These are phyloP conservation scores for Lepetodrilus schrolli DNA, from an alignment of 2,888 invertebrate species.

Conservation along the genomic window DNA sequence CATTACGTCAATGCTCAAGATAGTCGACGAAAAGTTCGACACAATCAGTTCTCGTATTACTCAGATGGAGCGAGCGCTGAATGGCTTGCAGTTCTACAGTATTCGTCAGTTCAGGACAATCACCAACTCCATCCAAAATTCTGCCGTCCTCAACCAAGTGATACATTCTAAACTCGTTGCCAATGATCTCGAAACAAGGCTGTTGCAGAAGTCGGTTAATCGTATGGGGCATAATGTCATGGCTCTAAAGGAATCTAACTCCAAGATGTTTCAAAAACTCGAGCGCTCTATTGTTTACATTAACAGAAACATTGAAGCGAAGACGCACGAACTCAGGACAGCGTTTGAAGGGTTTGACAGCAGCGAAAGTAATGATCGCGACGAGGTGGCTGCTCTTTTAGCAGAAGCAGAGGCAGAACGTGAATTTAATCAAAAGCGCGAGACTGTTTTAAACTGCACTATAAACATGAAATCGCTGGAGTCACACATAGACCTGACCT, in stretches of 20 bases:
- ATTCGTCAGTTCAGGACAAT: slow-evolving; percentile 61
- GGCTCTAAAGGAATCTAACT: slow-evolving; percentile 48
- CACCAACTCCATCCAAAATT: slow-evolving; percentile 53
- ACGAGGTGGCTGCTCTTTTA: neutral
- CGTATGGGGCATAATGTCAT: slow-evolving; percentile 51
- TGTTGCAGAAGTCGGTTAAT: slow-evolving; percentile 43
- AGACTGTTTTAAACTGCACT: slow-evolving; percentile 29
- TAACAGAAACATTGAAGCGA: slow-evolving; percentile 36
- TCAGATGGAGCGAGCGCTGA: slow-evolving; percentile 58
- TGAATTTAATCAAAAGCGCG: neutral
- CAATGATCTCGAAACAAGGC: slow-evolving; percentile 34
- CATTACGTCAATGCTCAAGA: slow-evolving; percentile 55
- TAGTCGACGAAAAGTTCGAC: slow-evolving; percentile 64
- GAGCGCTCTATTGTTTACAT: slow-evolving; percentile 49
- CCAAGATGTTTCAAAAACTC: slow-evolving; percentile 55
- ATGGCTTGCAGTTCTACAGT: slow-evolving; percentile 63
- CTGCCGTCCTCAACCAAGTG: slow-evolving; percentile 49
- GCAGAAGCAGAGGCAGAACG: neutral
- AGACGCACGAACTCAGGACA: slow-evolving; percentile 2
- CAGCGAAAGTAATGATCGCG: neutral
- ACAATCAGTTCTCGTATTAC: slow-evolving; percentile 57
- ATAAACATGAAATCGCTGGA: slow-evolving; percentile 30
- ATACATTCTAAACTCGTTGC: neutral
- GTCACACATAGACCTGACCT: slow-evolving; percentile 35
- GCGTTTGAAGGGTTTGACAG: neutral